These are phyloP conservation scores for Holothuria scabra DNA, from an alignment of 53 echinoderm and acorn worm genomes.

Conservation along the genomic window DNA sequence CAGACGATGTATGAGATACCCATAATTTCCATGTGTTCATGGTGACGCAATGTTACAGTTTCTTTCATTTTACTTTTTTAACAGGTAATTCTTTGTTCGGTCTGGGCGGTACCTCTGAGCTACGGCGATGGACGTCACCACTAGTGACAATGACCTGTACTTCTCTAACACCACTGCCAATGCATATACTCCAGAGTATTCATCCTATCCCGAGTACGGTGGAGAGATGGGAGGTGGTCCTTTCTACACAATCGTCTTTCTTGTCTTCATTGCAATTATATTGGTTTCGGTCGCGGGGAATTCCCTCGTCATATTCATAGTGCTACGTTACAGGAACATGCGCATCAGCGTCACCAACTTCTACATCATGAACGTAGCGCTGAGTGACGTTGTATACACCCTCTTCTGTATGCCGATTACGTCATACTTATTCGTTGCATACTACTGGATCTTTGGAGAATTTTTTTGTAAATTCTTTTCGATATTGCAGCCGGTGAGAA, in stretches of 20 bases:
- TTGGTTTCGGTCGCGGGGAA: slow-evolving; percentile 81
- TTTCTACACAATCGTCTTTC: slow-evolving; percentile 64
- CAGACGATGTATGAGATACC: too few relatives aligned
- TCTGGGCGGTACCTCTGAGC: too few relatives aligned
- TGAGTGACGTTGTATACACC: slow-evolving; percentile 85
- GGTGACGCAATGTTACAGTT: too few relatives aligned
- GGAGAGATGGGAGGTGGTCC: slow-evolving; percentile 12
- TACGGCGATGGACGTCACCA: too few relatives aligned
- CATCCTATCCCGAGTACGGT: not conserved
- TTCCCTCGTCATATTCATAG: slow-evolving; percentile 90
- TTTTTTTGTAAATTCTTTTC: slow-evolving; percentile 85
- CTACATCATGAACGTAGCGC: slow-evolving; percentile 96
- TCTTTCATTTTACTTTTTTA: too few relatives aligned
- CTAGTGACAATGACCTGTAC: too few relatives aligned
- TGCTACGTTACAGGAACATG: slow-evolving; percentile 85
- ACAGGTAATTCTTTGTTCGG: too few relatives aligned
- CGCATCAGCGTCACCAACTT: slow-evolving; percentile 91
- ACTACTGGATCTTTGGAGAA: slow-evolving; percentile 72
- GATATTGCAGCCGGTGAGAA: slow-evolving; percentile 76
- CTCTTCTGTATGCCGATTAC: slow-evolving; percentile 80
- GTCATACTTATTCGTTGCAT: slow-evolving; percentile 55
- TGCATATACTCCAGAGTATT: too few relatives aligned
- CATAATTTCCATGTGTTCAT: too few relatives aligned
- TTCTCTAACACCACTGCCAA: too few relatives aligned
- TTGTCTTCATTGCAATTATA: slow-evolving; percentile 66